Percentiles rank a stretch among this genome's conserved stretches.
Conservation (phyloP, 2,113 vertebrate species). For the Vidua chalybeata region DNA sequence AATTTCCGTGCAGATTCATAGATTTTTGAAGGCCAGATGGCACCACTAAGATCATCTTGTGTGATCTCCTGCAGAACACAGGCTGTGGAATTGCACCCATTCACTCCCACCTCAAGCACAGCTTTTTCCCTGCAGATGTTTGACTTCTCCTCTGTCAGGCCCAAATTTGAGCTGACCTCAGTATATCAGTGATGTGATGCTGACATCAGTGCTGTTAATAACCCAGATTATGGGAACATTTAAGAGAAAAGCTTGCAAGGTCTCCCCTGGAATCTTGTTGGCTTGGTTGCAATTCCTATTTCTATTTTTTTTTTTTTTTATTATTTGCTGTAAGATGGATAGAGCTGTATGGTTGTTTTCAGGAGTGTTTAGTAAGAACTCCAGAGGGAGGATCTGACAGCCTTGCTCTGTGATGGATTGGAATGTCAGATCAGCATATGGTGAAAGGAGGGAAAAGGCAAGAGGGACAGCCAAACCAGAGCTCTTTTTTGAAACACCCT, state of each 20-base stretch:
- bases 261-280: not conserved
- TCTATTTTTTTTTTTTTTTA: too few species aligned
- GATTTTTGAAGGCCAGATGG: slow-evolving; percentile 43
- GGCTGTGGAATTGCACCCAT: not conserved
- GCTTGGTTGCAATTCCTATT: not conserved
- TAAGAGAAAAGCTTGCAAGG: not conserved
- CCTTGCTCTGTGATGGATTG: not conserved
- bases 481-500: not conserved
- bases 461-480: not conserved
- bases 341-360: not conserved
- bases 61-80: not conserved
- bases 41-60: not conserved
- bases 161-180: not conserved
- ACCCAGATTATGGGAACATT: not conserved
- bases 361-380: not conserved
- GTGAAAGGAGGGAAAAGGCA: not conserved
- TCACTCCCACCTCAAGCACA: not conserved
- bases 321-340: not conserved
- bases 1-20: not conserved
- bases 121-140: not conserved
- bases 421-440: slow-evolving; percentile 18
- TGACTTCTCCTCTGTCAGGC: not conserved
- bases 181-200: not conserved
- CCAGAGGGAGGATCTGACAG: not conserved
- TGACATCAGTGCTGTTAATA: not conserved